Evolutionary conservation across 1,140 invertebrate genomes (phyloP), one percentile per base, ranked within the genome.

Genomic region (Lasioglossum baleicum): DNA sequence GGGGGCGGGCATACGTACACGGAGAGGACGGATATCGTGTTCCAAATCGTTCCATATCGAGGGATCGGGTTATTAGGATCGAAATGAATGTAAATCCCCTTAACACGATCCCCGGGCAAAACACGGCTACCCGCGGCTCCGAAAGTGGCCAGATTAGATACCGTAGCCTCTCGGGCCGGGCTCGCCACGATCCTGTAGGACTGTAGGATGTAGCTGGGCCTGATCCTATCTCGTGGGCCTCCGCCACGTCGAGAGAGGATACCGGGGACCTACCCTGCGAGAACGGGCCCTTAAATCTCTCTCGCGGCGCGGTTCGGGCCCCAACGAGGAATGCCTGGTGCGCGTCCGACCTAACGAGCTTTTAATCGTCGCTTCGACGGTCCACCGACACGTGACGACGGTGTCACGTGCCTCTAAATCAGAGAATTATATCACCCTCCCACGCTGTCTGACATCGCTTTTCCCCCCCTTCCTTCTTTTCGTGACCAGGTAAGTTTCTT

Each of bases 81-180:
- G 89, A 92, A 93, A 93, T 92, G 91, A 93, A 93, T 93, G 92
- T 93, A 93, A 93, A 93, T 93, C 92, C 92, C 91, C 92, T 93
- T 93, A 93, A 93, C 92, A 93, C 91, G 92, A 93, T 92, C 92
- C 91, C 89, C 87, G 87, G 89, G 87, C 90, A 93, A 93, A 93
- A 93, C 92, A 92, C 91, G 90, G 92, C 92, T 93, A 93, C 92
- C 91, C 92, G 90, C 91, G 87, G 84, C 86, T 84, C 87, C 87
- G 84, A 90, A 90, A 91, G 90, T 91, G 90, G 90, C 89, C 90
- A 91, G 92, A 92, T 93, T 92, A 93, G 91, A 91, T 91, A 92
- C 76, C 75, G 72, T 80, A 76, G 73, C 74, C 81, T 35, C 35
- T 35, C 35, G 35, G 51, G 60, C 72, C 42, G 68, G 82, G 22